Base-by-base conservation (phyloP, 2,888 invertebrate genomes). In the Habrosyne pyritoides region DNA sequence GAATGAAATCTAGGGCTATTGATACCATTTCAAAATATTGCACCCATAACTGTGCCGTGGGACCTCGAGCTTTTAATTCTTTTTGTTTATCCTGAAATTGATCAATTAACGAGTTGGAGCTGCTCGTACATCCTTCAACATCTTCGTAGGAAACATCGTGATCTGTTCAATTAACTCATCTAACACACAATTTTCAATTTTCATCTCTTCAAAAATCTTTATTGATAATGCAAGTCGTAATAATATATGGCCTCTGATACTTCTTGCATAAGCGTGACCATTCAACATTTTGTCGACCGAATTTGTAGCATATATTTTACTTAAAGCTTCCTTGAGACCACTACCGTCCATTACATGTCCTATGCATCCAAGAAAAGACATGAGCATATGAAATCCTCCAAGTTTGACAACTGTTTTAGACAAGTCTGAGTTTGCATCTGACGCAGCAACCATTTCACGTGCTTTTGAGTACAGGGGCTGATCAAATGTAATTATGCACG, bases 321-420 rank as follows among this genome's bases (percentile, higher is more conserved):
- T 49, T 3, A 66, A 50, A n/a, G 54, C 55, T 57, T 73, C 73
- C 33, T 64, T 64, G 5, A 74, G 52, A 10, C 71, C 73, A 65
- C 61, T 81, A 67, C 81, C 82, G 14, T 61, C 60, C 83, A 85
- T 85, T 26, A 82, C 64, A 52, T 66, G 59, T 22, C 83, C 83
- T 48, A 84, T 69, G 47, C 64, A 36, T 53, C 78, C 30, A 26
- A 47, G 5, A 53, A 58, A 59, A 1, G 66, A 69, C 71, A 72
- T 75, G 26, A 73, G 52, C 66, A 81, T 56, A 71, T 83, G 79
- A 69, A 83, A 83, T 59, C 81, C 83, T 65, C 79, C 80, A 22
- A 83, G 66, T 68, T 59, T 68, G 8, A 80, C 69, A 59, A 79
- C 59, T 26, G 56, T 56, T 24, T 64, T 68, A 6, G 53, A 55